phyloP scores from a whole-genome alignment of 2,113 vertebrate genomes.

The Cairina moschata region DNA sequence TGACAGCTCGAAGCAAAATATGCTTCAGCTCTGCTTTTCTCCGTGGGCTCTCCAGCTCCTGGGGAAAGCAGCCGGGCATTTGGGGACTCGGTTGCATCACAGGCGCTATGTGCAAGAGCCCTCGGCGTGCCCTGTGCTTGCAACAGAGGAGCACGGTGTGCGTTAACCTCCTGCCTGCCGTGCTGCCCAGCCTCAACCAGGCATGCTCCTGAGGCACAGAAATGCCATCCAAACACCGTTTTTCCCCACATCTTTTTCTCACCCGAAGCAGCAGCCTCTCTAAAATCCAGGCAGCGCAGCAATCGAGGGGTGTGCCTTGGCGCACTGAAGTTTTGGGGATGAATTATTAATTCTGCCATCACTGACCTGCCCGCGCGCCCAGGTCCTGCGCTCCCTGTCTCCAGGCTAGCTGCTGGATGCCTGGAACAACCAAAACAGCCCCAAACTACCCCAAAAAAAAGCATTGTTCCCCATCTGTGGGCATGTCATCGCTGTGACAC shows the following conservation, averaged over 20 bases:
- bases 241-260: fast-evolving
- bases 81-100: conserved; percentile 19
- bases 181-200: too few species aligned
- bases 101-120: neutral
- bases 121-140: neutral
- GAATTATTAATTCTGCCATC: conserved; percentile 8
- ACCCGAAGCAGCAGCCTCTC: neutral
- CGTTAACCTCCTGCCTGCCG: conserved; percentile 14
- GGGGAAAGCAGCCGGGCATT: neutral
- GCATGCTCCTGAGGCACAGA: neutral
- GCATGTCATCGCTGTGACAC: neutral
- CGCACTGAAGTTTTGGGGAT: neutral
- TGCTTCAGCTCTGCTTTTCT: conserved; percentile 1
- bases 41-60: neutral
- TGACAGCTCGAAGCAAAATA: conserved; percentile 30
- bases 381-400: neutral
- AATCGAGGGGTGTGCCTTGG: neutral
- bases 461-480: neutral
- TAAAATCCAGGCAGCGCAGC: neutral
- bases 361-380: neutral
- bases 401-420: fast-evolving
- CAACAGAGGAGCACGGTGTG: neutral
- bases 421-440: neutral
- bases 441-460: neutral
- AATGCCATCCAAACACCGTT: neutral